These are phyloP conservation scores for Tinamus guttatus DNA, from an alignment of 2,113 vertebrate genomes.

Conservation along the genomic window DNA sequence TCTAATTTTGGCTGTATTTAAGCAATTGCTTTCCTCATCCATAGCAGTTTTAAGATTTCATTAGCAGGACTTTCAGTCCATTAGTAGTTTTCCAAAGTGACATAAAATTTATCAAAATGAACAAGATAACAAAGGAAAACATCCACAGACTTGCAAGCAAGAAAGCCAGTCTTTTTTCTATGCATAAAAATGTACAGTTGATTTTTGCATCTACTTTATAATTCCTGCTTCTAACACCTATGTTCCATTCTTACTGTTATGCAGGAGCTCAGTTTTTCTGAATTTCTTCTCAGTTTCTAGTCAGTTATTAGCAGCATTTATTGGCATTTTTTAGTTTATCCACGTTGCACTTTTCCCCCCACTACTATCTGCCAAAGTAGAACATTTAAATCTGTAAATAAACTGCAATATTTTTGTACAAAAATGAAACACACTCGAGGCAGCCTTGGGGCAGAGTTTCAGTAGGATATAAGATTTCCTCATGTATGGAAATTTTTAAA, in stretches of 20 bases:
- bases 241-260: not conserved
- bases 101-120: not conserved
- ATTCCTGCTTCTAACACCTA: not conserved
- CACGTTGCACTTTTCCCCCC: not conserved
- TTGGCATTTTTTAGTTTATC: not conserved
- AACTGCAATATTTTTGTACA: not conserved
- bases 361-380: not conserved
- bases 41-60: not conserved
- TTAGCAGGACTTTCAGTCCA: not conserved
- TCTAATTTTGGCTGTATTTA: not conserved
- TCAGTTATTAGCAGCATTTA: not conserved
- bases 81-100: constrained; percentile 26
- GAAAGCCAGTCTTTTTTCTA: not conserved
- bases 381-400: not conserved
- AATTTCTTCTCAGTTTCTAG: not conserved
- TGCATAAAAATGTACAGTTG: not conserved
- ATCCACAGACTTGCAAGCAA: not conserved
- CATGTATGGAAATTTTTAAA: not conserved
- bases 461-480: not conserved
- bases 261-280: not conserved
- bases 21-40: not conserved
- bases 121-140: not conserved
- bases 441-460: not conserved
- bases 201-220: not conserved
- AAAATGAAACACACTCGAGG: not conserved